Percentiles rank a stretch among this genome's conserved stretches.
phyloP scores from a whole-genome alignment of 2,888 invertebrate species.

The Lasioglossum leucozonium region DNA sequence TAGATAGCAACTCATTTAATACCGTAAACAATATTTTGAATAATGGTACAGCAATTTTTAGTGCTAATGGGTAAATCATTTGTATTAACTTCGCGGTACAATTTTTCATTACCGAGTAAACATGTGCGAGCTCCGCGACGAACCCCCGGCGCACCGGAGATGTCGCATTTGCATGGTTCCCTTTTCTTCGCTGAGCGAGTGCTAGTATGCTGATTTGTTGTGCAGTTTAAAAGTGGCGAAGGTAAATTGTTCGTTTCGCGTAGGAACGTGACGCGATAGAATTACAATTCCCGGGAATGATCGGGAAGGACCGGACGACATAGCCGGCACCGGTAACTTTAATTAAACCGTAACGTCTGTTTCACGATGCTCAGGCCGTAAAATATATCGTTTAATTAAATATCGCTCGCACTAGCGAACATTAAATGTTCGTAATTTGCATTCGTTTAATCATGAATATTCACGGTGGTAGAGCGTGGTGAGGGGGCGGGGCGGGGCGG shows the following conservation, averaged over 20 bases:
- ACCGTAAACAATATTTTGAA: no score
- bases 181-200: neutral
- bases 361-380: neutral
- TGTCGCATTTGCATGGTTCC: neutral
- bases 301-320: neutral
- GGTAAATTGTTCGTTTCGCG: neutral
- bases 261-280: neutral
- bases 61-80: no score
- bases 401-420: constrained; percentile 19
- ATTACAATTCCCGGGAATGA: constrained; percentile 9
- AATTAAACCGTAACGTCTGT: constrained; percentile 31
- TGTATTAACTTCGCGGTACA: neutral
- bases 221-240: neutral
- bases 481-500: no score
- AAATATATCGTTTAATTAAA: constrained; percentile 34
- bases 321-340: constrained; percentile 3
- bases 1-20: no score
- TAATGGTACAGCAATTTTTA: no score
- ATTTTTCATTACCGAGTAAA: neutral
- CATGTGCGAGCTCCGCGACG: neutral
- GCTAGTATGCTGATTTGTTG: constrained; percentile 6
- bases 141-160: neutral
- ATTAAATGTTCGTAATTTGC: constrained; percentile 26
- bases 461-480: neutral
- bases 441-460: constrained; percentile 46